These are phyloP conservation scores for Oreochromis niloticus DNA, from an alignment of 2,113 vertebrate genomes.

Conservation along the genomic window DNA sequence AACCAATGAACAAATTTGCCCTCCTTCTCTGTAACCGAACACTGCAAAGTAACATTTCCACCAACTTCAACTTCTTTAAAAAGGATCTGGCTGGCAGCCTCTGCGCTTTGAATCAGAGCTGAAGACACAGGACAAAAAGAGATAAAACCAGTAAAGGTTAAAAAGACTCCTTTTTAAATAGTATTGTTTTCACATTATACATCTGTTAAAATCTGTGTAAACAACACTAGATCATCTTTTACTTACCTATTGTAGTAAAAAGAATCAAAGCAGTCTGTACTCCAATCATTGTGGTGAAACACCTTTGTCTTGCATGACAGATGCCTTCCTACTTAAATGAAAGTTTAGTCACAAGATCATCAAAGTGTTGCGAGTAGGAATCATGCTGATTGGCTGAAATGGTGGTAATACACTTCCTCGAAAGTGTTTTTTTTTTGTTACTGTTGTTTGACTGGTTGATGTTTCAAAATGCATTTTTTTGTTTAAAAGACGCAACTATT, in stretches of 20 bases:
- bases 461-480: background rate
- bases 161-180: accelerated
- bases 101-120: background rate
- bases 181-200: accelerated
- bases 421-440: background rate
- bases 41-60: background rate
- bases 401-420: accelerated
- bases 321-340: background rate
- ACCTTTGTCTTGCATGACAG: too few relatives aligned
- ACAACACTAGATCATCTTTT: background rate
- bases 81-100: background rate
- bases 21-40: background rate
- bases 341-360: accelerated
- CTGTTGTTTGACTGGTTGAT: background rate
- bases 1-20: background rate
- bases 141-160: background rate
- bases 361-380: background rate
- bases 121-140: background rate
- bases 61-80: background rate
- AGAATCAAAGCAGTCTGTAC: background rate
- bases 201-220: accelerated
- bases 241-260: background rate
- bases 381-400: background rate
- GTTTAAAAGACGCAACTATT: too few relatives aligned
- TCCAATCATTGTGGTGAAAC: background rate